phyloP scores from a whole-genome alignment of 1,140 invertebrate species.

The Solenopsis fugax region DNA sequence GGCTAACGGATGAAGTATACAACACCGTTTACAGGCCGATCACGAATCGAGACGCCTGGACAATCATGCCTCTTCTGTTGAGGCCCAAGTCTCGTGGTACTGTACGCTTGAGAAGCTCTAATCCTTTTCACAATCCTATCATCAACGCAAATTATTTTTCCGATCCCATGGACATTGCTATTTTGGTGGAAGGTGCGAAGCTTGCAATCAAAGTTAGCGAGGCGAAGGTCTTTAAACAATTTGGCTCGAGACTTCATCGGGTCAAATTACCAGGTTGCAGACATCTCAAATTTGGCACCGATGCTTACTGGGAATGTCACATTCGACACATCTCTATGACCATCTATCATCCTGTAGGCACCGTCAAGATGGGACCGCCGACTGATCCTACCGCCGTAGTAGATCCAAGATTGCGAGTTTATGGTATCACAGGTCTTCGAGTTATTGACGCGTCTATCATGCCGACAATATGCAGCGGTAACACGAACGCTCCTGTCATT shows the following conservation, averaged over 20 bases:
- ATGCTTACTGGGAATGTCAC: constrained; percentile 94
- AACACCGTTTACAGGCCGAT: constrained; percentile 92
- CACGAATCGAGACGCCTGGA: constrained; percentile 92
- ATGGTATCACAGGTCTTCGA: constrained; percentile 92
- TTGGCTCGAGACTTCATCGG: constrained; percentile 91
- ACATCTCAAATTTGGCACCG: constrained; percentile 90
- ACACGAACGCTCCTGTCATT: constrained; percentile 94
- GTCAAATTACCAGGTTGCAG: constrained; percentile 93
- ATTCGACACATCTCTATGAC: constrained; percentile 95
- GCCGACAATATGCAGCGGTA: constrained; percentile 93
- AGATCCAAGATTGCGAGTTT: constrained; percentile 92
- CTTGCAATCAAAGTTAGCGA: constrained; percentile 91
- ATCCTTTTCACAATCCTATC: constrained; percentile 94
- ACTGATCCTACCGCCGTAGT: constrained; percentile 93
- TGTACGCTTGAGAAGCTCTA: constrained; percentile 90
- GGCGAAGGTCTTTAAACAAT: constrained; percentile 93
- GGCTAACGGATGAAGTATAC: constrained; percentile 93
- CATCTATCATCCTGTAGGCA: constrained; percentile 94
- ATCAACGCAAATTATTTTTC: constrained; percentile 97
- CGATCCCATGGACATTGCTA: constrained; percentile 91
- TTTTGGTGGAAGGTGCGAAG: constrained; percentile 93
- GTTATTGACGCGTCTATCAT: constrained; percentile 96
- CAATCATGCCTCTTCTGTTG: constrained; percentile 93
- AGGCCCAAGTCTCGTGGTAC: constrained; percentile 93
- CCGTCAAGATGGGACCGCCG: constrained; percentile 94